Percentiles rank a stretch among this genome's conserved stretches.
Conservation (phyloP, 2,797 vertebrate species). For the Cirrhinus molitorella region DNA sequence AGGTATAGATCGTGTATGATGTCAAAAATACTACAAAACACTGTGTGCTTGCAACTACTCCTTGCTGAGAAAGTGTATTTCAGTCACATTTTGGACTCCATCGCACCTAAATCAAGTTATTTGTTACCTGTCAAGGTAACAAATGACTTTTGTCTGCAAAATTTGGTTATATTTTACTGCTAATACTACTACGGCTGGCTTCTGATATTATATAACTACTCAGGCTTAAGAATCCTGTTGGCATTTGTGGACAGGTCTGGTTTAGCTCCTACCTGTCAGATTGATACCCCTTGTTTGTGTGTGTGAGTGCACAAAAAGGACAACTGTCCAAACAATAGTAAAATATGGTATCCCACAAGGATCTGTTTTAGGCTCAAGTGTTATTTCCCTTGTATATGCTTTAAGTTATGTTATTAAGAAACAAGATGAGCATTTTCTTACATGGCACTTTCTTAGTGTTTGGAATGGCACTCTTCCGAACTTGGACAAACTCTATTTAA, state of each 20-base stretch:
- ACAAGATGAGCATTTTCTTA: background rate
- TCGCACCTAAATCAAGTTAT: background rate
- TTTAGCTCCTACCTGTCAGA: background rate
- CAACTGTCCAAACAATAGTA: background rate
- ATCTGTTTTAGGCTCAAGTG: background rate
- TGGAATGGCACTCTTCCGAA: background rate
- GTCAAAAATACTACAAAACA: background rate
- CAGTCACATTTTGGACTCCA: background rate
- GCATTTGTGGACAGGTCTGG: background rate
- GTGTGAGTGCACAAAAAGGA: background rate
- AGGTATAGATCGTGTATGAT: background rate
- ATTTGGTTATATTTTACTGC: background rate
- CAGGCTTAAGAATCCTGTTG: background rate
- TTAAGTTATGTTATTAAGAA: background rate
- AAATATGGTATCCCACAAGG: constrained; percentile 1
- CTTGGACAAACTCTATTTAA: background rate
- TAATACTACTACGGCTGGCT: background rate
- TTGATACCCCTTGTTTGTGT: background rate
- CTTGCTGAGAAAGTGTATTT: background rate
- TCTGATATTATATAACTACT: background rate
- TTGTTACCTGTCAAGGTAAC: background rate
- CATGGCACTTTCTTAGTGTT: background rate
- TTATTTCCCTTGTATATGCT: background rate
- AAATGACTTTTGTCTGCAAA: background rate
- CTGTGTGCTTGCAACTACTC: background rate